These are phyloP conservation scores for Rynchops niger DNA, from an alignment of 2,113 vertebrate genomes.

Conservation along the genomic window DNA sequence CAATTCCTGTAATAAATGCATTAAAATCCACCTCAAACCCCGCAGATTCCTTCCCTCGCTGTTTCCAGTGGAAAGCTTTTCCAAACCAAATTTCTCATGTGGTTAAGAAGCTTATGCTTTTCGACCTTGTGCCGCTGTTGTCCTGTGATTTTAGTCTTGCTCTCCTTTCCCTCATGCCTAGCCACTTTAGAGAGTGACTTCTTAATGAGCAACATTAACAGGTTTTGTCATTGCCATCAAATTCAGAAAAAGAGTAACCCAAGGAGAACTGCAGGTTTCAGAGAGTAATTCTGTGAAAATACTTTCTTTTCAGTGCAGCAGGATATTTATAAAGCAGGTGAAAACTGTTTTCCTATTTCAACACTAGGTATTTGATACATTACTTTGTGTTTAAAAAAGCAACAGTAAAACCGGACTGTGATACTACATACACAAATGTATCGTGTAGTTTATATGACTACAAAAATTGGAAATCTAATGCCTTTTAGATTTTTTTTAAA, in stretches of 20 bases:
- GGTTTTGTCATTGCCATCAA: not conserved
- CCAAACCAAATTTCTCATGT: not conserved
- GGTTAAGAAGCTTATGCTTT: not conserved
- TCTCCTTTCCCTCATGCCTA: not conserved
- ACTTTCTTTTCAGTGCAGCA: not conserved
- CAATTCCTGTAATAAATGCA: not conserved
- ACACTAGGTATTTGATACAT: not conserved
- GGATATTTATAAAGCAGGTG: not conserved
- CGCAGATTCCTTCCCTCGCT: not conserved
- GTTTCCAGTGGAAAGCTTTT: not conserved
- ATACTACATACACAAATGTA: not conserved
- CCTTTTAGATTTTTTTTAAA: not conserved
- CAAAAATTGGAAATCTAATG: not conserved
- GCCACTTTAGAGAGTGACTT: not conserved
- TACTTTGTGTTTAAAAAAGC: not conserved
- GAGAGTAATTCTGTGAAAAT: not conserved
- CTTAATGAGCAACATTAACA: not conserved
- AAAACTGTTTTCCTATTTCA: not conserved
- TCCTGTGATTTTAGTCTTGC: not conserved
- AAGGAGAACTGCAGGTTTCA: not conserved
- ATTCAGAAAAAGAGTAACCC: not conserved
- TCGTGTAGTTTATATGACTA: not conserved
- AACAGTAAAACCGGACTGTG: not conserved
- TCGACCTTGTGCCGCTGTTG: not conserved
- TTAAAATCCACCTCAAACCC: not conserved